Evolutionary conservation across 1,140 invertebrate genomes (phyloP).

Genomic region (Lepeophtheirus salmonis): DNA sequence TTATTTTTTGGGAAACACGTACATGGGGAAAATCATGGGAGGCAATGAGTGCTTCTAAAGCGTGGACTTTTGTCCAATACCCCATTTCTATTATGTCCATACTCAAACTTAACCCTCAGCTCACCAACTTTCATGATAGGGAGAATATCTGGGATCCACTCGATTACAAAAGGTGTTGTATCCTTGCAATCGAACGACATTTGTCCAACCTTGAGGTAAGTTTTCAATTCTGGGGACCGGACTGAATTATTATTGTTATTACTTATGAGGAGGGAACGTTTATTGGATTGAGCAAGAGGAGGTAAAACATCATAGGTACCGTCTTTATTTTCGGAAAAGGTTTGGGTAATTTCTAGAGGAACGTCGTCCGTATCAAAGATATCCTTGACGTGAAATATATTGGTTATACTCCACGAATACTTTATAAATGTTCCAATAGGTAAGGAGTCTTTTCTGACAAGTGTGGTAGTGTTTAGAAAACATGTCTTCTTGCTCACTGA

Average conservation of each 20-base stretch:
- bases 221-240: background rate
- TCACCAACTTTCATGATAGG: constrained; percentile 46
- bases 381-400: background rate
- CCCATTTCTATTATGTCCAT: too few species aligned
- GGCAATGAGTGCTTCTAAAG: too few species aligned
- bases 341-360: background rate
- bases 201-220: constrained; percentile 4
- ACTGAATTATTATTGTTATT: background rate
- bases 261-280: constrained; percentile 32
- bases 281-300: too few species aligned
- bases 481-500: background rate
- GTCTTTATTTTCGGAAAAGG: too few species aligned
- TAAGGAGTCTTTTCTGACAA: too few species aligned
- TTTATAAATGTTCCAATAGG: background rate
- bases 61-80: too few species aligned
- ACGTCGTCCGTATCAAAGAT: background rate
- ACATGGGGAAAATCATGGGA: too few species aligned
- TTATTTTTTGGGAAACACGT: too few species aligned
- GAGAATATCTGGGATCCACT: constrained; percentile 56
- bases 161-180: constrained; percentile 49
- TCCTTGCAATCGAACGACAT: constrained; percentile 26
- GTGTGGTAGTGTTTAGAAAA: too few species aligned
- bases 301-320: too few species aligned
- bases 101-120: constrained; percentile 25
- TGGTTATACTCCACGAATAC: background rate